Evolutionary conservation across 1,140 invertebrate genomes (phyloP), one percentile per base, ranked within the genome.

Genomic region (Caenorhabditis latens): DNA sequence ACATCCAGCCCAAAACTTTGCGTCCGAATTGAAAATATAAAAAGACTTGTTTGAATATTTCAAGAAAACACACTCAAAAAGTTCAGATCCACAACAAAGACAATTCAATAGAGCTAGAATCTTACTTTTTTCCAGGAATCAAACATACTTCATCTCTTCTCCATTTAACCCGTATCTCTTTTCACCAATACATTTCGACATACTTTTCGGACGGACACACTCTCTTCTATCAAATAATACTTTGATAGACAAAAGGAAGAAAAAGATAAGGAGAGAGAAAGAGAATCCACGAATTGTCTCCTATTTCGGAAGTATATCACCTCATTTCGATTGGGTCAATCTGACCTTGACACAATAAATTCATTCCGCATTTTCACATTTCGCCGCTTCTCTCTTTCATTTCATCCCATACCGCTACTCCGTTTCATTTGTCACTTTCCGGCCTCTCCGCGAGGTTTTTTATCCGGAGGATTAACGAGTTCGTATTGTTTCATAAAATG

Each of bases 61-160:
- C n/a, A 40, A 83, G 24, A 46, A 19, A 82, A 58, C 91, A 88
- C 85, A 92, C 91, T 91, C 87, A 85, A 92, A 92, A 42, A 92
- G 84, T 61, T 90, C 90, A 13, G 88, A 79, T 9, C 92, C 91
- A 87, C 91, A 92, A 84, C 90, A 91, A 13, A 79, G 57, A 63
- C 91, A 92, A n/a, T 32, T 32, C 32, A 32, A 32, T 32, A 32
- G 32, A 32, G 32, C 32, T 32, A 32, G 32, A 32, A 58, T 58
- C 4, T 58, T 58, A 5, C 19, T 16, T n/a, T 58, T 58, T 58
- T 3, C 5, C 5, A 21, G 8, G 1, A 19, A 58, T 4, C n/a
- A 21, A 0, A 21, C 16, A 6, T 58, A n/a, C 16, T 58, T n/a
- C 19, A 21, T 21, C 13, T 58, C 14, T 21, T 8, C n/a, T 8